A percentile compares a stretch with the other conserved stretches of the same genome.
Conservation (phyloP, 2,113 vertebrate genomes). For the Barbus barbus region DNA sequence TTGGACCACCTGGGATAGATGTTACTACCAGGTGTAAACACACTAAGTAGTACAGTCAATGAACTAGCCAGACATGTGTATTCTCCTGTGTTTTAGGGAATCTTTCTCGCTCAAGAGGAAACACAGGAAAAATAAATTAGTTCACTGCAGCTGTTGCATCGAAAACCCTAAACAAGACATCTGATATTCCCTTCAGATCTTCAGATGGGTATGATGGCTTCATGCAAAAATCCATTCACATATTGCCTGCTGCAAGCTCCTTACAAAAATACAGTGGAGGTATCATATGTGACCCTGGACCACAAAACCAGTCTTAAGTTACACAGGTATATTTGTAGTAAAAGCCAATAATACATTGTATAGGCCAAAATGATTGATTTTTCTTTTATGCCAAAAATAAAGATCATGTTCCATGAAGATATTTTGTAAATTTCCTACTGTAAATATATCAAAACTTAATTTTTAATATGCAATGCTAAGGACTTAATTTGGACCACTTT, state of each 20-base stretch:
- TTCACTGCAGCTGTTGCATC: slow-evolving; percentile 15
- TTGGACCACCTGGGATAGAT: slow-evolving; percentile 1
- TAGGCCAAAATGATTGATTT: too few relatives aligned
- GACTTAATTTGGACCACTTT: too few relatives aligned
- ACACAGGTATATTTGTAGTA: too few relatives aligned
- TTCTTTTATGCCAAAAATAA: too few relatives aligned
- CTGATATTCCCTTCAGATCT: neutral
- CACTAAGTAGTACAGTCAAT: neutral
- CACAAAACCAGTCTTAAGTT: too few relatives aligned
- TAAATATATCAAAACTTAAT: too few relatives aligned
- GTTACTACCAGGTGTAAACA: slow-evolving; percentile 6
- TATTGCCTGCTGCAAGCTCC: neutral
- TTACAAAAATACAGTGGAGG: too few relatives aligned
- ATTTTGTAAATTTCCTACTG: too few relatives aligned
- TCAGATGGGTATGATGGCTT: neutral
- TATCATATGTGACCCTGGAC: too few relatives aligned
- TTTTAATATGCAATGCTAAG: too few relatives aligned
- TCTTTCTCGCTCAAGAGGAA: slow-evolving; percentile 3
- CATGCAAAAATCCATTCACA: neutral
- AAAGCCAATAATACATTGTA: too few relatives aligned
- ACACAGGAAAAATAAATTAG: slow-evolving; percentile 14
- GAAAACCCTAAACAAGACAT: neutral
- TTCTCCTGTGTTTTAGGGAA: neutral
- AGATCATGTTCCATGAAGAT: too few relatives aligned
- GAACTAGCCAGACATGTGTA: neutral